These are phyloP conservation scores for Pica pica DNA, from an alignment of 2,113 vertebrate species.

Conservation along the genomic window DNA sequence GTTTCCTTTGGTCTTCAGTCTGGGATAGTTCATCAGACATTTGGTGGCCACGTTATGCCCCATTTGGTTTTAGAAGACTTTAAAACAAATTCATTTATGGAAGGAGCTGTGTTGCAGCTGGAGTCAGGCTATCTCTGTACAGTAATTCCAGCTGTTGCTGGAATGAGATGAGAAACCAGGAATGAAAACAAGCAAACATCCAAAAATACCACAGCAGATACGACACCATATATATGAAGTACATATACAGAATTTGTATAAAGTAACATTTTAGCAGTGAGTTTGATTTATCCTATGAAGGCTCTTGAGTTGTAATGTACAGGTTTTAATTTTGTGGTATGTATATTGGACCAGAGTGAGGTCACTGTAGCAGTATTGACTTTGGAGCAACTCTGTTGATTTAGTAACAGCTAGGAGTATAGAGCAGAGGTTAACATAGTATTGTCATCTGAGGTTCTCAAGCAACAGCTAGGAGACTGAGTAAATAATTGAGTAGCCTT, in stretches of 20 bases:
- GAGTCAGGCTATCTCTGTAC: neutral
- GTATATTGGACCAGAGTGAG: neutral
- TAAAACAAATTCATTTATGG: neutral
- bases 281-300: neutral
- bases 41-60: neutral
- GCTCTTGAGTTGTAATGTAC: neutral
- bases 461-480: neutral
- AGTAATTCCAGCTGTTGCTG: slow-evolving; percentile 29
- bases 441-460: neutral
- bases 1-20: neutral
- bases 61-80: slow-evolving; percentile 11
- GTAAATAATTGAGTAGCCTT: neutral
- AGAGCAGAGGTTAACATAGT: neutral
- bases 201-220: neutral
- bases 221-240: fast-evolving
- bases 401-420: neutral
- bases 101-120: slow-evolving; percentile 2
- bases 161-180: neutral
- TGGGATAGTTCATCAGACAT: neutral
- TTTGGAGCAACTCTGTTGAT: neutral
- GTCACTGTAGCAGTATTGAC: neutral
- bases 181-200: neutral
- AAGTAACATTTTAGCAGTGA: neutral
- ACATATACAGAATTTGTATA: neutral
- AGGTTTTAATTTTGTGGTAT: neutral